Evolutionary conservation across 2,888 invertebrate genomes (phyloP), one percentile per base, ranked within the genome.

Genomic region (Sinopyrophorus schimmeli): DNA sequence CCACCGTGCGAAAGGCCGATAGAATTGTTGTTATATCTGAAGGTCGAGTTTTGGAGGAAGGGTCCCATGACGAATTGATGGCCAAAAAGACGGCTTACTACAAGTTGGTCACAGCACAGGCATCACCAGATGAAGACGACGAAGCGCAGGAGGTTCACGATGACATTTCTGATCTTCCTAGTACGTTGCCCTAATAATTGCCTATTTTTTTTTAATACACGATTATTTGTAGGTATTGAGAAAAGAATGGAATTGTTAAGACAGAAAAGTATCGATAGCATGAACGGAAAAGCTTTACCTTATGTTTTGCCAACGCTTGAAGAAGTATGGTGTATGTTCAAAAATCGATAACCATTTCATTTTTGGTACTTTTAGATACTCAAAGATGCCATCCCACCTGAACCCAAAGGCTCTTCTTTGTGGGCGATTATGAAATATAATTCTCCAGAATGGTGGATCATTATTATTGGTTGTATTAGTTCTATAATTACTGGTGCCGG

Each of bases 1-100:
- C 87, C 0, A 89, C 89, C 0, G 87, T 89, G 41, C 75, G 84
- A 44, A 80, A 81, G 51, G 89, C 87, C 0, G 84, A 88, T 65
- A 76, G 82, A 55, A 89, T 89, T 60, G 80, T 87, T 49, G 87
- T 87, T 0, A 78, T 90, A 49, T 80, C 83, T 53, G 76, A 80
- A 38, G 89, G 89, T 0, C 62, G 70, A 34, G 81, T 87, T 0
- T 80, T 84, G 0, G 89, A 89, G 67, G 73, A 76, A 53, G 89
- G 89, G 3, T 84, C 80, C 21, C 89, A 89, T 61, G 74, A 79
- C 0, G 81, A 86, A 57, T 70, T 89, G 9, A 85, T 89, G 81
- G 68, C 70, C n/a, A 66, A 75, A 15, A 79, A 81, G 63, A 80
- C 81, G 4, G 82, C 86, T 62, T 89, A 89, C 65, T 84, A 80